A percentile compares a stretch with the other conserved stretches of the same genome.
Evolutionary conservation across 2,797 vertebrate species (phyloP).

Genomic region (Thunnus albacares): DNA sequence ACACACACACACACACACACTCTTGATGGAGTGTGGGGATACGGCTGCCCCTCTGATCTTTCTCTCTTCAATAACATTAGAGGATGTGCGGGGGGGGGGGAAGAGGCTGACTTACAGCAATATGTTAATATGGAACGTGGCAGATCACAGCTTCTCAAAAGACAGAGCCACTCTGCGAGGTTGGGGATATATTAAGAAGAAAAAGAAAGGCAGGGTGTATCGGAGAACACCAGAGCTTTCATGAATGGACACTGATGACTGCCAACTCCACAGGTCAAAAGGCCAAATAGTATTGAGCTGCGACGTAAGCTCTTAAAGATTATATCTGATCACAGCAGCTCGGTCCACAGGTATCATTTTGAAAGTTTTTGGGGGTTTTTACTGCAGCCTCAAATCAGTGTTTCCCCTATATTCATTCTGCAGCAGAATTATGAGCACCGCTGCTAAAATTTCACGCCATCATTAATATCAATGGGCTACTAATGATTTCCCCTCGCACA

Average conservation of each 20-base stretch:
- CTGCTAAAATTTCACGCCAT: too few relatives aligned
- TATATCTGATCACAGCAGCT: conserved; percentile 11
- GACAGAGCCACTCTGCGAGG: conserved; percentile 25
- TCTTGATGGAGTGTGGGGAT: conserved; percentile 72
- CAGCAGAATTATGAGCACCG: too few relatives aligned
- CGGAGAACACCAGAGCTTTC: conserved; percentile 8
- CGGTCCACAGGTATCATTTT: not conserved
- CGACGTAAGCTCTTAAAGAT: not conserved
- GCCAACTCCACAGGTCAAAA: conserved; percentile 13
- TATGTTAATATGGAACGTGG: conserved; percentile 68
- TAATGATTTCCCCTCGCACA: too few relatives aligned
- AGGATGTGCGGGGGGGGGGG: conserved; percentile 49
- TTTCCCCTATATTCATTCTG: too few relatives aligned
- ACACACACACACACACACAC: conserved; percentile 28
- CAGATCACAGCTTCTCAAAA: conserved; percentile 59
- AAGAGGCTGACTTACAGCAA: conserved; percentile 64
- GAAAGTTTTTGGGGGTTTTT: not conserved
- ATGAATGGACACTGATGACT: conserved; percentile 3
- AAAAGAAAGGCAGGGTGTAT: not conserved
- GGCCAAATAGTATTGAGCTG: conserved; percentile 22
- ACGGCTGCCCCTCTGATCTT: conserved; percentile 78
- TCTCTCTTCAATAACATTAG: conserved; percentile 76
- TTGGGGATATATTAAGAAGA: conserved; percentile 14
- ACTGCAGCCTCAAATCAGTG: too few relatives aligned
- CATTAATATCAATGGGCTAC: too few relatives aligned